A percentile compares a stretch with the other conserved stretches of the same genome.
Evolutionary conservation across 1,140 invertebrate species (phyloP).

Genomic region (Lasaia peninsularis): DNA sequence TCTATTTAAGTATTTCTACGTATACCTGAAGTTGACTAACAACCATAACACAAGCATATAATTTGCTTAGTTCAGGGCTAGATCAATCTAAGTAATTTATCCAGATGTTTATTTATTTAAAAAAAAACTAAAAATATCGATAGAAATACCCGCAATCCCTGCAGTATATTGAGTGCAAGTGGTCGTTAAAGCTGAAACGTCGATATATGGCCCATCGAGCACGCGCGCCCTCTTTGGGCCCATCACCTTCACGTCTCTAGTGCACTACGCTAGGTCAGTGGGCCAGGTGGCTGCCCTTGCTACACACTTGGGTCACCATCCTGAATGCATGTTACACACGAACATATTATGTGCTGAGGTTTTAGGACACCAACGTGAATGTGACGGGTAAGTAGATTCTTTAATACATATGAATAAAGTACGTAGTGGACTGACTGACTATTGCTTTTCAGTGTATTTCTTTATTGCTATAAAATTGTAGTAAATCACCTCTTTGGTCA

Average conservation of each 20-base stretch:
- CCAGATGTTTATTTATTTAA: no score
- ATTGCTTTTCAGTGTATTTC: no score
- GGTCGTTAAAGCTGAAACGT: constrained; percentile 41
- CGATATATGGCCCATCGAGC: constrained; percentile 48
- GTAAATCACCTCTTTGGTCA: no score
- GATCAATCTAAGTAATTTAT: no score
- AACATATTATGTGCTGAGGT: background rate
- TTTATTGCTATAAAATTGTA: no score
- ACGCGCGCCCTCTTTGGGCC: constrained; percentile 45
- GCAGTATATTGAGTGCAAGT: constrained; percentile 39
- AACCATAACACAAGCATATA: no score
- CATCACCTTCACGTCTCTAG: constrained; percentile 27
- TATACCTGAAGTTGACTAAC: no score
- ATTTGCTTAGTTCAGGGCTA: no score
- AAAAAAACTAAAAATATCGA: constrained; percentile 19
- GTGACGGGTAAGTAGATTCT: no score
- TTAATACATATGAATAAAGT: no score
- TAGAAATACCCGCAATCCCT: constrained; percentile 21
- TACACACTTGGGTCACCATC: constrained; percentile 17
- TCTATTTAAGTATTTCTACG: no score
- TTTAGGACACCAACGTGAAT: background rate
- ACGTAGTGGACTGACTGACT: no score
- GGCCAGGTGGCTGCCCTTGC: constrained; percentile 35
- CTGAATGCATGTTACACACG: background rate
- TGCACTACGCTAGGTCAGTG: constrained; percentile 46